Base-by-base conservation (phyloP, 2,888 invertebrate species). In the Malachius bipustulatus region DNA sequence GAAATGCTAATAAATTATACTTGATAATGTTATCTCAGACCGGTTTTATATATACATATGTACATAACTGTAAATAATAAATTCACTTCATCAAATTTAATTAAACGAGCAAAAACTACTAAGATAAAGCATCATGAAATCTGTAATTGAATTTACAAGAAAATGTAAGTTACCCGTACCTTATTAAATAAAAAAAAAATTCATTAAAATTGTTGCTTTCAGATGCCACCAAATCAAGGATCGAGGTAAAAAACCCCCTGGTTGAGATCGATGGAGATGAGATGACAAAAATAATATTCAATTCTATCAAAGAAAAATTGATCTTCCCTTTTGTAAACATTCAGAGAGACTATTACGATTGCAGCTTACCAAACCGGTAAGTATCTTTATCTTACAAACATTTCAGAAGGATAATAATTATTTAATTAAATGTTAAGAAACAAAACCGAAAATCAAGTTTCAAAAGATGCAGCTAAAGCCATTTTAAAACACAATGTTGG, bases 251-350 rank as follows among this genome's bases (percentile, higher is more conserved):
- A 34, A 77, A 78, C 34, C 78, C 85, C 1, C 73, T 90, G 35
- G 89, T 89, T 46, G 90, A 90, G 57, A 75, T 89, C 70, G 88
- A 89, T 64, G 89, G 90, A 40, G 89, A 90, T 67, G 89, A 90
- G 64, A 89, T 90, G 89, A 89, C 89, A 4, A 71, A 88, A 43
- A 84, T 90, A 46, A 88, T 90, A 50, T 90, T 89, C 84, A 75
- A 79, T 43, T 82, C 81, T 63, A 89, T 90, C 55, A 90, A 90
- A 62, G 82, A 87, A 48, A 82, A 78, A 54, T 73, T 81, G 2
- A 78, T 81, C 48, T 76, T 79, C 49, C 81, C 81, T 1, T 80
- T 77, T 60, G 70, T 81, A 13, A 78, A 80, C 68, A 70, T 90
- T 44, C 83, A 89, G 50, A 75, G 80, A 59, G 69, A 82, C 41